These are phyloP conservation scores for Pteropus rufus DNA, from an alignment of 2,797 vertebrate genomes.

Conservation along the genomic window DNA sequence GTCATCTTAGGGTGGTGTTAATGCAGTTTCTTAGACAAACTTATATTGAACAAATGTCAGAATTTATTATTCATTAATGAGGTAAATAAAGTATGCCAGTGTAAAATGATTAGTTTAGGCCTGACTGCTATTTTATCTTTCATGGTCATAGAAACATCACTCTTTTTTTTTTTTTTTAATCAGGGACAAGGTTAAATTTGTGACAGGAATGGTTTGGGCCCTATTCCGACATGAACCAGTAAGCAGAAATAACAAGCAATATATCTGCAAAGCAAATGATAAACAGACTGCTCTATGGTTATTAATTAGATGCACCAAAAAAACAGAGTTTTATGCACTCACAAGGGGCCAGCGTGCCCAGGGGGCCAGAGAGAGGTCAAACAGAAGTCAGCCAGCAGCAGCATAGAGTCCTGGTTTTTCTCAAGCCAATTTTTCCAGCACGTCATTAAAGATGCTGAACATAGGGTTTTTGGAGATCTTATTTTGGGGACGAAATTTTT, in stretches of 20 bases:
- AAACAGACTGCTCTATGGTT: neutral
- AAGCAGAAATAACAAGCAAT: constrained; percentile 34
- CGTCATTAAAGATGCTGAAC: neutral
- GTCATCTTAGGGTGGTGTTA: neutral
- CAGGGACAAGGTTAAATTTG: constrained; percentile 25
- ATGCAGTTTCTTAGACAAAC: neutral
- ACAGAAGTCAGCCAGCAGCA: constrained; percentile 31
- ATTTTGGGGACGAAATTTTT: neutral
- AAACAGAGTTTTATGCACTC: neutral
- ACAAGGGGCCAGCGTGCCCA: neutral
- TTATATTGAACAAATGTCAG: neutral
- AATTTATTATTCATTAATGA: neutral
- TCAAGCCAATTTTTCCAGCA: neutral
- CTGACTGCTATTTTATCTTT: neutral
- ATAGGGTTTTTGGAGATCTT: neutral
- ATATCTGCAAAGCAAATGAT: neutral
- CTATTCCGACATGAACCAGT: neutral
- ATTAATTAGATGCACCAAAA: constrained; percentile 16
- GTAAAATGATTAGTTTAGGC: neutral
- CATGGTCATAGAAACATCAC: neutral
- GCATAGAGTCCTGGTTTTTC: constrained; percentile 22
- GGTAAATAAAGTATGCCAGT: neutral
- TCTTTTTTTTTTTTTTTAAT: constrained; percentile 23
- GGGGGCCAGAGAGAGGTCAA: constrained; percentile 35
- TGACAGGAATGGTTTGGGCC: neutral